A percentile compares a stretch with the other conserved stretches of the same genome.
phyloP scores from a whole-genome alignment of 2,113 vertebrate genomes.

The Nematolebias whitei region DNA sequence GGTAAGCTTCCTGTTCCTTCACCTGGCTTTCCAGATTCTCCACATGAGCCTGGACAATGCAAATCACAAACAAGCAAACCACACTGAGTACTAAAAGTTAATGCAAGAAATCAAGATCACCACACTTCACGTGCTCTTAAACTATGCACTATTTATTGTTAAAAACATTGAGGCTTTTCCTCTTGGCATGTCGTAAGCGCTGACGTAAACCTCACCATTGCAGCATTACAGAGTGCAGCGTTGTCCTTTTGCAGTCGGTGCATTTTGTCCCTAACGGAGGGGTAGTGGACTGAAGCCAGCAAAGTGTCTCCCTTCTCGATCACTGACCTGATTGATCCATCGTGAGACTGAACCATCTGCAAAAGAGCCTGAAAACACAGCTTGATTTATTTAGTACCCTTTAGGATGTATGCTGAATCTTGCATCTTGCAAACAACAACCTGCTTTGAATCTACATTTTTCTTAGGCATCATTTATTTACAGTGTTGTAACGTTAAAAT shows the following conservation, averaged over 20 bases:
- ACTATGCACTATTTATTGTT: neutral
- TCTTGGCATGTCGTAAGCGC: neutral
- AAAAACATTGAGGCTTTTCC: neutral
- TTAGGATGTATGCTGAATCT: neutral
- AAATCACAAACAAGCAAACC: slow-evolving; percentile 15
- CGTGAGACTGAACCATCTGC: slow-evolving; percentile 89
- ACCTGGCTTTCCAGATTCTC: slow-evolving; percentile 85
- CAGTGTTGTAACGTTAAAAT: no score
- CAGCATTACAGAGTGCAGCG: slow-evolving; percentile 81
- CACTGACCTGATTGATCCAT: slow-evolving; percentile 88
- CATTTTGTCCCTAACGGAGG: slow-evolving; percentile 83
- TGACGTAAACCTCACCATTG: slow-evolving; percentile 78
- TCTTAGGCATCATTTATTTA: neutral
- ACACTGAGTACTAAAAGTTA: neutral
- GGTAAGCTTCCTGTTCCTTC: slow-evolving; percentile 93
- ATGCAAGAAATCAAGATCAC: neutral
- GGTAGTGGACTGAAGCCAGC: slow-evolving; percentile 84
- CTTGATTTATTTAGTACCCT: slow-evolving; percentile 1
- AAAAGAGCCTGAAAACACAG: slow-evolving; percentile 84
- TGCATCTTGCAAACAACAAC: neutral
- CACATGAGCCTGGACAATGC: slow-evolving; percentile 79
- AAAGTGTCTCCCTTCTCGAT: slow-evolving; percentile 90
- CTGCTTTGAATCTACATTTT: neutral
- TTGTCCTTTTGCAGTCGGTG: slow-evolving; percentile 85
- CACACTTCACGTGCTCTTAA: neutral